phyloP scores from a whole-genome alignment of 2,113 vertebrate genomes.

The Rhizomys pruinosus region DNA sequence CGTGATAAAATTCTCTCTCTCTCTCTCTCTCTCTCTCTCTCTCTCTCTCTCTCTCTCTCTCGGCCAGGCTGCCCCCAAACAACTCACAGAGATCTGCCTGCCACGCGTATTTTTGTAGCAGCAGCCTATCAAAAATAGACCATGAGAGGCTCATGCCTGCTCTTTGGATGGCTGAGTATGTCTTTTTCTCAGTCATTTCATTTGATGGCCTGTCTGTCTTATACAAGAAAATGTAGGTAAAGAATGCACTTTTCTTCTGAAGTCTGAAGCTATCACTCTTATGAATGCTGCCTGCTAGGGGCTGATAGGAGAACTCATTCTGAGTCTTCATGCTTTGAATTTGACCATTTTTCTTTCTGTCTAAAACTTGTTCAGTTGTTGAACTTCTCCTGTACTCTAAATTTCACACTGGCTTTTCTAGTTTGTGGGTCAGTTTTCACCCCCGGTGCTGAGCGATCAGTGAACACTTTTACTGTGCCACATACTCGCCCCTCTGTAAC shows the following conservation, averaged over 20 bases:
- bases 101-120: background rate
- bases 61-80: too few species aligned
- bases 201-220: background rate
- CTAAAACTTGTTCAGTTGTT: background rate
- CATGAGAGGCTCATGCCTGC: background rate
- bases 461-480: background rate
- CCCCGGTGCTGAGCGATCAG: background rate
- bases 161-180: background rate
- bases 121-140: background rate
- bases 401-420: background rate
- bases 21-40: too few species aligned
- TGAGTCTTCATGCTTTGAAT: background rate
- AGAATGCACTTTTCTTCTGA: background rate
- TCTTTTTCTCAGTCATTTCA: background rate
- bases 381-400: background rate
- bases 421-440: background rate
- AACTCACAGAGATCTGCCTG: too few species aligned
- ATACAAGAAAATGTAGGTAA: slow-evolving; percentile 1
- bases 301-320: background rate
- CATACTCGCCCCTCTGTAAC: background rate
- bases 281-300: fast-evolving
- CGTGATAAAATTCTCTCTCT: too few species aligned
- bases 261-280: background rate
- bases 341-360: background rate
- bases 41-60: too few species aligned